These are phyloP conservation scores for Tachysurus vachellii DNA, from an alignment of 2,113 vertebrate species.

Conservation along the genomic window DNA sequence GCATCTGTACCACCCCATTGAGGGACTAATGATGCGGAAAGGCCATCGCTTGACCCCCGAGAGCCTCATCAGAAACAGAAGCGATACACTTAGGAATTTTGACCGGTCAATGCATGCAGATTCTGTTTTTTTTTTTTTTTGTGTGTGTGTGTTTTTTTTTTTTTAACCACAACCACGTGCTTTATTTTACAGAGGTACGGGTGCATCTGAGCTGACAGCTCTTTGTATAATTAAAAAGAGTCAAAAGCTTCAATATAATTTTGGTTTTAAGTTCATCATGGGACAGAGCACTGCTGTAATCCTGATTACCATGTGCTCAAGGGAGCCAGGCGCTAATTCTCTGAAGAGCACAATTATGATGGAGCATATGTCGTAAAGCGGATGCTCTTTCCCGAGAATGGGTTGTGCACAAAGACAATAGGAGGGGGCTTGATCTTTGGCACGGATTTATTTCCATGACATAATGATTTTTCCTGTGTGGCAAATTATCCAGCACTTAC, in stretches of 20 bases:
- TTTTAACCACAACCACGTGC: background rate
- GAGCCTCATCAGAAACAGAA: conserved; percentile 3
- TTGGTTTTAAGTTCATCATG: conserved; percentile 24
- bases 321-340: conserved; percentile 47
- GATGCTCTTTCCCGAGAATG: conserved; percentile 36
- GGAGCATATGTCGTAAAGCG: conserved; percentile 49
- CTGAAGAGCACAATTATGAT: conserved; percentile 51
- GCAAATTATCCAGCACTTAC: conserved; percentile 21
- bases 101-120: background rate
- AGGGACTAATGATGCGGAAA: conserved; percentile 51
- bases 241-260: conserved; percentile 33
- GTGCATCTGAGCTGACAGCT: background rate
- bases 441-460: conserved; percentile 38
- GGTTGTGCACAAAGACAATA: conserved; percentile 28
- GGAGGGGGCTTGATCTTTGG: conserved; percentile 19
- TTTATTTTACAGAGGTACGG: background rate
- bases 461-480: conserved; percentile 29
- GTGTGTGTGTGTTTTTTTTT: background rate
- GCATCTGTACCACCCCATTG: conserved; percentile 51
- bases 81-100: background rate
- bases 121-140: background rate
- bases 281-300: conserved; percentile 39
- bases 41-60: conserved; percentile 46
- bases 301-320: conserved; percentile 47
- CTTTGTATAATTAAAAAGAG: conserved; percentile 32